Conservation (phyloP, 2,797 vertebrate species). For the Amblyopsis hoosieri region DNA sequence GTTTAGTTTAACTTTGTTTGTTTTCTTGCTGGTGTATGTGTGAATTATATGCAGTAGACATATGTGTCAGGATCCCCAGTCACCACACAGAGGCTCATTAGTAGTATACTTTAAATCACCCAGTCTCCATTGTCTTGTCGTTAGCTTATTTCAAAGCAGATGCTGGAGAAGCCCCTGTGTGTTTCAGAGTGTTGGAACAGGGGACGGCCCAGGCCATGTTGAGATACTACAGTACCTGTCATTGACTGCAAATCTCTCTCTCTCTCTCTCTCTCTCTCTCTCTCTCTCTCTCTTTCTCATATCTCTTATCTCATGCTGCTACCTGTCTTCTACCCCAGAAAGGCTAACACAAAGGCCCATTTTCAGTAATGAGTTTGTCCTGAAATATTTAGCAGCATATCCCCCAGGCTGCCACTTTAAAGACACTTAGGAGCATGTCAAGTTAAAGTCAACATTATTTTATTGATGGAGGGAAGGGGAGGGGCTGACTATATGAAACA, state of each 20-base stretch:
- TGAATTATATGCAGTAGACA: constrained; percentile 2
- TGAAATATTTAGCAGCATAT: constrained; percentile 80
- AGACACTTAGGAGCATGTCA: constrained; percentile 74
- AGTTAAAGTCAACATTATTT: constrained; percentile 76
- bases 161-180: constrained; percentile 74
- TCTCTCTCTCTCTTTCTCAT: constrained; percentile 5
- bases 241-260: constrained; percentile 31
- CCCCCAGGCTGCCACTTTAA: constrained; percentile 72
- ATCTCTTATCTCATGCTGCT: constrained; percentile 56
- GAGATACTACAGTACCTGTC: constrained; percentile 51
- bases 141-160: constrained; percentile 83
- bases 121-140: constrained; percentile 75
- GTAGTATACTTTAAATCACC: constrained; percentile 70
- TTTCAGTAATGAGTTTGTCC: constrained; percentile 77
- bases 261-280: background rate
- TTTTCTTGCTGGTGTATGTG: constrained; percentile 6
- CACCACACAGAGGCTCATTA: constrained; percentile 81
- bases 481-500: constrained; percentile 62
- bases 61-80: constrained; percentile 65
- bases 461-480: constrained; percentile 61
- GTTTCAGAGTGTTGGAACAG: constrained; percentile 70
- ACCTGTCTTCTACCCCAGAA: constrained; percentile 58
- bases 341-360: constrained; percentile 67
- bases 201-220: constrained; percentile 54
- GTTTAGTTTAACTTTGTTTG: constrained; percentile 28